Conservation (phyloP, 2,113 vertebrate species). For the Sylvietta virens region DNA sequence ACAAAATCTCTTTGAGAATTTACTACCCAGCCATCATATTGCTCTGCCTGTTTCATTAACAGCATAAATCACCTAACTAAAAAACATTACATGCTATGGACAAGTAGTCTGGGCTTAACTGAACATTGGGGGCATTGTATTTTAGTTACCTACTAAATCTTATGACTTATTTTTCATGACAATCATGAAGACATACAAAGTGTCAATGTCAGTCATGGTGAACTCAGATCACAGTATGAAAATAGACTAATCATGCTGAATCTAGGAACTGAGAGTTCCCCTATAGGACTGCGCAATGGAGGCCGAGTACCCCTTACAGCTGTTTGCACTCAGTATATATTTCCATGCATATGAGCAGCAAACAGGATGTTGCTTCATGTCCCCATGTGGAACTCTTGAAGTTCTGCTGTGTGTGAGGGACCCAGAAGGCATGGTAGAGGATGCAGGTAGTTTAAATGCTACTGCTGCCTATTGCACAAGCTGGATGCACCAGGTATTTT, state of each 20-base stretch:
- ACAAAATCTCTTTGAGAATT: not conserved
- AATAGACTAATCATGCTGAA: not conserved
- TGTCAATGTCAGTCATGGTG: not conserved
- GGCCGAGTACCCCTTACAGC: not conserved
- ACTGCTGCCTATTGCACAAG: not conserved
- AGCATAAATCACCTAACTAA: not conserved
- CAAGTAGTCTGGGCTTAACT: not conserved
- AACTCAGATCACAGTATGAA: not conserved
- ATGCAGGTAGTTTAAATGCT: not conserved
- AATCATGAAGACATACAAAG: not conserved
- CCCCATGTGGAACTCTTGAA: not conserved
- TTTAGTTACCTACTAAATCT: not conserved
- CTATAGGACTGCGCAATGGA: not conserved
- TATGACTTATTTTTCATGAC: not conserved
- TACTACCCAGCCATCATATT: not conserved
- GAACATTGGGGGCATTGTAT: not conserved
- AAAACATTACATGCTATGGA: not conserved
- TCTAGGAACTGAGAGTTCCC: not conserved
- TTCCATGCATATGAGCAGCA: not conserved
- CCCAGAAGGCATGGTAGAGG: not conserved
- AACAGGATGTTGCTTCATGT: not conserved
- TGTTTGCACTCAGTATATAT: not conserved
- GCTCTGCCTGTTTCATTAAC: not conserved
- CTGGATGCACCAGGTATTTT: not conserved
- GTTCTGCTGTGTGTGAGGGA: not conserved